phyloP scores from a whole-genome alignment of 2,797 vertebrate genomes.

The Artibeus jamaicensis region DNA sequence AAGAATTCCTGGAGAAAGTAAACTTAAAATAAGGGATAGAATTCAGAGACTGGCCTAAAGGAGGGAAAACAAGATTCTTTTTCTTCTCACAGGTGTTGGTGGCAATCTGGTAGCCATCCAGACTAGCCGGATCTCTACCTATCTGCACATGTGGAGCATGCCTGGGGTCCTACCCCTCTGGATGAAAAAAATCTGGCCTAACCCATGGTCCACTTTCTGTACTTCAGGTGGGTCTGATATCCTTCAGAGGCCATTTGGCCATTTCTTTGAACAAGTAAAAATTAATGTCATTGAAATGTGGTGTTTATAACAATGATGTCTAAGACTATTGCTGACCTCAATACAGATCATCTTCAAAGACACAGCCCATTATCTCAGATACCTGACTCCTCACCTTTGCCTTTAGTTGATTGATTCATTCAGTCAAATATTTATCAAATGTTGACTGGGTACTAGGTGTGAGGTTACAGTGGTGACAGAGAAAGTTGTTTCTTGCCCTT shows the following conservation, averaged over 20 bases:
- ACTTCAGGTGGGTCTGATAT: constrained; percentile 87
- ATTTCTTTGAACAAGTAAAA: background rate
- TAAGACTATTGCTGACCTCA: background rate
- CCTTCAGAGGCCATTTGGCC: constrained; percentile 82
- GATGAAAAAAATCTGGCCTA: constrained; percentile 94
- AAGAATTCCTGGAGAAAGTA: background rate
- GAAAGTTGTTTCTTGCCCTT: background rate
- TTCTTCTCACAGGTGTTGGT: constrained; percentile 88
- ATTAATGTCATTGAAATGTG: background rate
- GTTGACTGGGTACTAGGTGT: background rate
- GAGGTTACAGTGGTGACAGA: background rate
- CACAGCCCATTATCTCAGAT: background rate
- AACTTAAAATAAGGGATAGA: background rate
- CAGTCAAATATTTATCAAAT: background rate
- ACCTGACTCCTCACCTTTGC: background rate
- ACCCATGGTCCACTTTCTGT: constrained; percentile 91
- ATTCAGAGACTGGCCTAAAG: background rate
- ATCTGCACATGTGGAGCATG: constrained; percentile 93
- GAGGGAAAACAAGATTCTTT: background rate
- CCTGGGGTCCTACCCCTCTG: constrained; percentile 93
- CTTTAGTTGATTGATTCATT: background rate
- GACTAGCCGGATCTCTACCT: constrained; percentile 96
- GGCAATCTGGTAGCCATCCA: constrained; percentile 98
- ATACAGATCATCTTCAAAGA: background rate
- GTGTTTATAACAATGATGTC: background rate